phyloP scores from a whole-genome alignment of 2,113 vertebrate genomes.

The Peromyscus maniculatus region DNA sequence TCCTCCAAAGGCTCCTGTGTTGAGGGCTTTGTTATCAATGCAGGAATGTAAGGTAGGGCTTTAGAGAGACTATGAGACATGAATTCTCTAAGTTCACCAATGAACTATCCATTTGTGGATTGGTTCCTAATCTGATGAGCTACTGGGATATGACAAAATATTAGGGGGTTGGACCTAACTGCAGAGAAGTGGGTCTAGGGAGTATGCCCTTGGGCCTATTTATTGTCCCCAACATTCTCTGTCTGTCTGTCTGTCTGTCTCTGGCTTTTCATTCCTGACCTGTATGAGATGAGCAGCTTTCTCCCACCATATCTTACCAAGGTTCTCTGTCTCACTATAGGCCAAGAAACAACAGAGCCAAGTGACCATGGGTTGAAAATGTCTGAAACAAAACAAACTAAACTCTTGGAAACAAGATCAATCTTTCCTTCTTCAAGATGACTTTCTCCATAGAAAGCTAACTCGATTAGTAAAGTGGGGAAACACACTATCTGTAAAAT shows the following conservation, averaged over 20 bases:
- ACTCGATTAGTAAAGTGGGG: not conserved
- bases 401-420: not conserved
- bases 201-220: not conserved
- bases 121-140: not conserved
- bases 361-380: not conserved
- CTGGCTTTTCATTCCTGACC: not conserved
- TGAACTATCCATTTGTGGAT: not conserved
- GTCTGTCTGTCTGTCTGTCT: not conserved
- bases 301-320: not conserved
- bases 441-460: not conserved
- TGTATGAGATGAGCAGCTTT: not conserved
- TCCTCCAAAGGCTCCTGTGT: not conserved
- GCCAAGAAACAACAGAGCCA: not conserved
- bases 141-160: not conserved
- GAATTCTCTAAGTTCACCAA: not conserved
- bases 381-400: not conserved
- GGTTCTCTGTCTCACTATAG: not conserved
- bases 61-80: not conserved
- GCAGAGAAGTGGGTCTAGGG: not conserved
- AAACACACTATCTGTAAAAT: not conserved
- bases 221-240: not conserved
- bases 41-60: not conserved
- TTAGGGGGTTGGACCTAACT: not conserved
- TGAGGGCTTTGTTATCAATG: not conserved
- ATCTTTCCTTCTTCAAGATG: not conserved